A percentile compares a stretch with the other conserved stretches of the same genome.
Conservation (phyloP, 2,113 vertebrate genomes). For the Actenoides lindsayi region DNA sequence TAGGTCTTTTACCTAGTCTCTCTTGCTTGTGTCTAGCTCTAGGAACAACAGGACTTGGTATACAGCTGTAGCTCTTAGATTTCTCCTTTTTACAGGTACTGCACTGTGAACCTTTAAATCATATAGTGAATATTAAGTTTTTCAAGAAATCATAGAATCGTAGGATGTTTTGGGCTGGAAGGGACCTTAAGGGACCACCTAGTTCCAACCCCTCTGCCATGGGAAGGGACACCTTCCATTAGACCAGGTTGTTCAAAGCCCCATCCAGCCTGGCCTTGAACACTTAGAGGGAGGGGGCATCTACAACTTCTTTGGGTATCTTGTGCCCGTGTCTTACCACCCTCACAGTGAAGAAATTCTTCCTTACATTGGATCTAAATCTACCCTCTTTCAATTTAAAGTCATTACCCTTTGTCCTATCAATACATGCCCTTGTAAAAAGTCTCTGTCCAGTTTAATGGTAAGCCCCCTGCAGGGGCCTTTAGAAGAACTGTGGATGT, state of each 20-base stretch:
- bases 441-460: background rate
- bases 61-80: background rate
- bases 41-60: background rate
- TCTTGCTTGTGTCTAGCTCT: background rate
- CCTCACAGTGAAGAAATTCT: background rate
- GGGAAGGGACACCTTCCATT: background rate
- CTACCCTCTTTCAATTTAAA: background rate
- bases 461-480: background rate
- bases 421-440: background rate
- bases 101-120: background rate
- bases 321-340: background rate
- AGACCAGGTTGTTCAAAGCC: background rate
- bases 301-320: background rate
- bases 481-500: background rate
- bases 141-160: background rate
- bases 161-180: background rate
- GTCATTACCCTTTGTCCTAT: background rate
- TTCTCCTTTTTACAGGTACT: background rate
- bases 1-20: background rate
- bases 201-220: background rate
- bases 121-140: background rate
- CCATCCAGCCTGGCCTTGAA: background rate
- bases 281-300: background rate
- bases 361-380: background rate
- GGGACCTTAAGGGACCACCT: background rate